phyloP scores from a whole-genome alignment of 2,113 vertebrate genomes.

The Lasiurus borealis region DNA sequence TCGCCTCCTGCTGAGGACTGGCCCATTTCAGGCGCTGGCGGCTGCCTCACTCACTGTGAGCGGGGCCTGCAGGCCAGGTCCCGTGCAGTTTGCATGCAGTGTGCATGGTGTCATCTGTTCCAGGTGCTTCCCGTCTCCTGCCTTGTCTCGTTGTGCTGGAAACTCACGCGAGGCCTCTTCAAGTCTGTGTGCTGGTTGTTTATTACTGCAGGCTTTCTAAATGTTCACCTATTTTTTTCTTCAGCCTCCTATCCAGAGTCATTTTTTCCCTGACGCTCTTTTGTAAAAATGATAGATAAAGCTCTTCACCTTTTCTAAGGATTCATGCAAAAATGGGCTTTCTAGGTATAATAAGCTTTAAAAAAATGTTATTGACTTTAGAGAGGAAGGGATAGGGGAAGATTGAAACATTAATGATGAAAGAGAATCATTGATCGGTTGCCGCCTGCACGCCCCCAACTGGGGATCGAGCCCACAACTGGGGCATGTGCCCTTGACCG shows the following conservation, averaged over 20 bases:
- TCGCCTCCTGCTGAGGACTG: background rate
- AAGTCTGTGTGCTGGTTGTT: background rate
- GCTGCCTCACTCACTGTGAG: background rate
- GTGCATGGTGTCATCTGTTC: background rate
- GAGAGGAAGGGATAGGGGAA: too few species aligned
- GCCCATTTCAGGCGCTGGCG: background rate
- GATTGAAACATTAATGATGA: too few species aligned
- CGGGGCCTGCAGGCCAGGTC: background rate
- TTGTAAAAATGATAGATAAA: conserved; percentile 15
- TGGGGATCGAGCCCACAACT: too few species aligned
- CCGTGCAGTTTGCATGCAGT: background rate
- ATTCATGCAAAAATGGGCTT: background rate
- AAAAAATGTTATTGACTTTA: too few species aligned
- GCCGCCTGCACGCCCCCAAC: too few species aligned
- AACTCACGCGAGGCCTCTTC: background rate
- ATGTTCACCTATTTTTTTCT: conserved; percentile 4
- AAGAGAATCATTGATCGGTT: too few species aligned
- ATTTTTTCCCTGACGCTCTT: background rate
- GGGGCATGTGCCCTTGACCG: too few species aligned
- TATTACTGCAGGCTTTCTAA: conserved; percentile 36
- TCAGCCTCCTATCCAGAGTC: background rate
- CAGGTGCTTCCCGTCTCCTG: background rate
- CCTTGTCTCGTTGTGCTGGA: background rate
- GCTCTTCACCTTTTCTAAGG: conserved; percentile 20
- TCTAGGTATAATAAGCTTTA: background rate